phyloP scores from a whole-genome alignment of 2,113 vertebrate genomes.

The Misgurnus mizolepis region DNA sequence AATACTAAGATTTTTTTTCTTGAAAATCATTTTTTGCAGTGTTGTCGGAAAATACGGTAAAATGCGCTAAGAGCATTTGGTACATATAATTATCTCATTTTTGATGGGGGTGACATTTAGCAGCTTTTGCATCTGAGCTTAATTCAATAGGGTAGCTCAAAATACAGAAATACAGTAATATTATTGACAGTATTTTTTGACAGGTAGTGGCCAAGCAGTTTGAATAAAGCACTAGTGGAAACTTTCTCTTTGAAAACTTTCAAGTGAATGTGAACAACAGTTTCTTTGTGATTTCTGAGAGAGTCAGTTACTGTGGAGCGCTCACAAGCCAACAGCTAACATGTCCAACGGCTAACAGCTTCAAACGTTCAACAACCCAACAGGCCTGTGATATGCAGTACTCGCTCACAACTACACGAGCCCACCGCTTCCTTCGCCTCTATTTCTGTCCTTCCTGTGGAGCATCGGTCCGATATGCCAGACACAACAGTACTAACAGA shows the following conservation, averaged over 20 bases:
- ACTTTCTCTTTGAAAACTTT: background rate
- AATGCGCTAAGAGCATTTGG: too few species aligned
- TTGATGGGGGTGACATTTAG: too few species aligned
- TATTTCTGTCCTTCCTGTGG: slow-evolving; percentile 39
- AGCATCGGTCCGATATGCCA: background rate
- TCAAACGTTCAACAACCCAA: background rate
- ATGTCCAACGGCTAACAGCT: slow-evolving; percentile 4
- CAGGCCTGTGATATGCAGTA: background rate
- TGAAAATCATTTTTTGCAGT: too few species aligned
- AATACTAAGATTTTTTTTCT: too few species aligned
- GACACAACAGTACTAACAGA: background rate
- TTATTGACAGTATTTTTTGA: too few species aligned
- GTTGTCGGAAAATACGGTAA: too few species aligned
- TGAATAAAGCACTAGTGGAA: background rate
- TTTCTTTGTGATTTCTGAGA: background rate
- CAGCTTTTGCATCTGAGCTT: too few species aligned
- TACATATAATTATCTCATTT: too few species aligned
- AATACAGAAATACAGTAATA: too few species aligned
- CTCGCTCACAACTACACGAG: background rate
- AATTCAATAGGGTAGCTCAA: too few species aligned
- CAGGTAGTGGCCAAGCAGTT: too few species aligned
- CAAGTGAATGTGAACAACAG: background rate
- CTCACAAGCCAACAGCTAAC: background rate
- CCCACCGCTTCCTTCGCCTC: slow-evolving; percentile 3
- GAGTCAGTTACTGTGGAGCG: background rate